Conservation (phyloP, 2,113 vertebrate species). For the Puntigrus tetrazona region DNA sequence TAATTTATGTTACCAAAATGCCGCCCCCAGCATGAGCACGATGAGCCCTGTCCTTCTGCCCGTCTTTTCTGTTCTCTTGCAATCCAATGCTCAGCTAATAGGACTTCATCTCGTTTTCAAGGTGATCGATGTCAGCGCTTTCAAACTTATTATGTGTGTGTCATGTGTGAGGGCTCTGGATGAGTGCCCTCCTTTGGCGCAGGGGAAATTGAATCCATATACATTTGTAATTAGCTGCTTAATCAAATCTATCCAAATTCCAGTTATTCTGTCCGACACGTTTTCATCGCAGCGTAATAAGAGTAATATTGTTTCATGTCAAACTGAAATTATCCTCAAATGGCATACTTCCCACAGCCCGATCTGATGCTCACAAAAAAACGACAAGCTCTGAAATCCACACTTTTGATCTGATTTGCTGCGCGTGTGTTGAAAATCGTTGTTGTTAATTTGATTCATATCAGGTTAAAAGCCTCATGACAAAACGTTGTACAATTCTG, state of each 20-base stretch:
- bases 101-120: slow-evolving; percentile 37
- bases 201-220: slow-evolving; percentile 38
- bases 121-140: slow-evolving; percentile 42
- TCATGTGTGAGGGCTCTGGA: slow-evolving; percentile 38
- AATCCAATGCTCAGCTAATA: slow-evolving; percentile 21
- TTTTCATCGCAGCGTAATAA: not conserved
- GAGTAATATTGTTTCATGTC: slow-evolving; percentile 1
- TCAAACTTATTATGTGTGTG: slow-evolving; percentile 46
- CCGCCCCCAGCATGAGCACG: slow-evolving; percentile 40
- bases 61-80: not conserved
- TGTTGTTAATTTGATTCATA: no score
- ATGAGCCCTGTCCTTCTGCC: slow-evolving; percentile 28
- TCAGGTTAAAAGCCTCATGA: no score
- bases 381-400: not conserved
- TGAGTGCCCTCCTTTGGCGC: slow-evolving; percentile 7
- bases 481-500: no score
- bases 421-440: not conserved
- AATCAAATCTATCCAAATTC: slow-evolving; percentile 25
- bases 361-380: not conserved
- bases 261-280: not conserved
- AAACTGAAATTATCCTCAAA: slow-evolving; percentile 12
- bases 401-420: not conserved
- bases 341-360: not conserved
- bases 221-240: slow-evolving; percentile 47
- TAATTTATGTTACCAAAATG: slow-evolving; percentile 68